Conservation (phyloP, 2,888 invertebrate genomes). For the Conus canariensis region DNA sequence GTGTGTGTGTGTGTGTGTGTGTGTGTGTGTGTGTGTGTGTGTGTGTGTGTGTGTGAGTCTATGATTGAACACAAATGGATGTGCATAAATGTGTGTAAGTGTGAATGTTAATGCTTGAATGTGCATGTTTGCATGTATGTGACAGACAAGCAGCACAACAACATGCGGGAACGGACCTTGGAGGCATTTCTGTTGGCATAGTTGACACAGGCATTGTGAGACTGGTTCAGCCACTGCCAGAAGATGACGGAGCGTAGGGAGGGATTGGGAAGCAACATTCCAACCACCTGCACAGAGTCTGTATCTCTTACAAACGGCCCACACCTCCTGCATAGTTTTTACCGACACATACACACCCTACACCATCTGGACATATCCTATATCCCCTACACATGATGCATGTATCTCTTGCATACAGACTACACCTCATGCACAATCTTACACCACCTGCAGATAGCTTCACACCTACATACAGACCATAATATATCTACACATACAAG, state of each 20-base stretch:
- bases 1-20: neutral
- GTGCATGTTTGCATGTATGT: neutral
- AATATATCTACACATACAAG: too few relatives aligned
- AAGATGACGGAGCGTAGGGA: constrained; percentile 78
- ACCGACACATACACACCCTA: neutral
- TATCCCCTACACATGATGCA: too few relatives aligned
- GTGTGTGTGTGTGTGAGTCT: neutral
- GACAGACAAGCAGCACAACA: neutral
- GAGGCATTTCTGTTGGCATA: constrained; percentile 81
- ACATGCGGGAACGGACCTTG: constrained; percentile 71
- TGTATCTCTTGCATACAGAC: too few relatives aligned
- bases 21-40: neutral
- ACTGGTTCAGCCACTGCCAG: constrained; percentile 82
- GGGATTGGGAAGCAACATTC: constrained; percentile 80
- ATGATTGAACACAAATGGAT: neutral
- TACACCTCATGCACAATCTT: too few relatives aligned
- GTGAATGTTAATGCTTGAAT: too few relatives aligned
- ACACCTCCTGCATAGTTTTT: neutral
- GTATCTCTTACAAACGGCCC: neutral
- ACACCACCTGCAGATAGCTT: too few relatives aligned
- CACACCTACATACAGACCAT: too few relatives aligned
- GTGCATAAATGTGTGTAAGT: too few relatives aligned
- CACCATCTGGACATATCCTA: neutral
- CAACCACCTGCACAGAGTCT: constrained; percentile 75
- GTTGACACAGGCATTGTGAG: constrained; percentile 81